Evolutionary conservation across 2,888 invertebrate genomes (phyloP), one percentile per base, ranked within the genome.

Genomic region (Harpagoxenus sublaevis): DNA sequence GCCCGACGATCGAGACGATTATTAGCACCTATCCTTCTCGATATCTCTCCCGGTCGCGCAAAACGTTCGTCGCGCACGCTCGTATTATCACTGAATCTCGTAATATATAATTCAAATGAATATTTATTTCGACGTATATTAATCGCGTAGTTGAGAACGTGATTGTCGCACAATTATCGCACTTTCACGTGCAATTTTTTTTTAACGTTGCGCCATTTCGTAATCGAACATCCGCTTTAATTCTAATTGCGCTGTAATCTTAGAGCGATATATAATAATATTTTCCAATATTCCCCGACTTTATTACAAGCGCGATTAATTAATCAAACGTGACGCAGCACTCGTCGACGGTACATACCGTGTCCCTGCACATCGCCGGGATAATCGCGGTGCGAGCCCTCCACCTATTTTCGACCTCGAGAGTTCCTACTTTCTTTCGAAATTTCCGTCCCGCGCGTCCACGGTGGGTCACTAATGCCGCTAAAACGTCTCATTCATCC

Each of bases 401-500:
- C 23, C 35, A 23, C 23, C 23, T 48, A 60, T 60, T 79, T 81
- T 60, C 79, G 18, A 73, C n/a, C 79, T 45, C n/a, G 35, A 4
- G 15, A 55, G 31, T 68, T 39, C 23, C 48, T 60, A 39, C 48
- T 70, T 68, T 71, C 57, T 71, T 81, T 81, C 57, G 71, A 60
- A 45, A 79, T 60, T 53, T 28, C 12, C 57, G 51, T 39, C 35
- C 35, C 53, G 23, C 23, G 23, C 23, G 55, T 71, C 57, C 45
- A 48, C 79, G 73, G 4, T 39, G 57, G 73, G 23, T 73, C 73
- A 18, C 48, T 81, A 73, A 81, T 81, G 60, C 60, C 48, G 73
- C 60, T 73, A 73, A 79, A 79, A 79, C 71, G 60, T 73, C 79
- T 81, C 79, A 73, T 81, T 79, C 70, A 78, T 78, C 57, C 73